Evolutionary conservation across 2,797 vertebrate genomes (phyloP).

Genomic region (Intellagama lesueurii): DNA sequence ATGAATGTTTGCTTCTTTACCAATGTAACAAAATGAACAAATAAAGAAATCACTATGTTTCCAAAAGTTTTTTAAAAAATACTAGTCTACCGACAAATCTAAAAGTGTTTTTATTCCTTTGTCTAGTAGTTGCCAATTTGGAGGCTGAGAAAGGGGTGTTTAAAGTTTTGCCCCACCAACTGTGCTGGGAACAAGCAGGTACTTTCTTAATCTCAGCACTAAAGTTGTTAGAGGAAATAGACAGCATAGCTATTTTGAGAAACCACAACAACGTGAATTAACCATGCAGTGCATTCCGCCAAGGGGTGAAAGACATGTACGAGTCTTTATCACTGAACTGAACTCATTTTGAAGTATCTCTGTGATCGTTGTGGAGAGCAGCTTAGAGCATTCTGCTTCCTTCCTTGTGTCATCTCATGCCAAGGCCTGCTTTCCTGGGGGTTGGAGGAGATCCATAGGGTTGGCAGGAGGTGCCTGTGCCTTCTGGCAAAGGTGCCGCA

Average conservation of each 20-base stretch:
- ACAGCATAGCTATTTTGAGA: constrained; percentile 19
- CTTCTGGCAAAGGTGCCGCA: not conserved
- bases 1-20: too few species aligned
- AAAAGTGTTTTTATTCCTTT: not conserved
- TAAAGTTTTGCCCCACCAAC: not conserved
- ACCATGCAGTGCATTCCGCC: not conserved
- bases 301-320: too few species aligned
- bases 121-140: not conserved
- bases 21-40: not conserved
- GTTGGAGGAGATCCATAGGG: not conserved
- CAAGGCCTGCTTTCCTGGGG: not conserved
- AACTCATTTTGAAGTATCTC: not conserved
- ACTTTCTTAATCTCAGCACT: not conserved
- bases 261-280: constrained; percentile 13
- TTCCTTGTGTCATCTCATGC: too few species aligned
- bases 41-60: not conserved
- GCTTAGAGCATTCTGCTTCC: not conserved
- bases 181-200: not conserved
- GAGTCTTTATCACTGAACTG: not conserved
- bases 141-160: not conserved
- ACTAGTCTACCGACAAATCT: not conserved
- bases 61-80: not conserved
- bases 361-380: not conserved
- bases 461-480: too few species aligned
- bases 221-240: constrained; percentile 16